Evolutionary conservation across 2,113 vertebrate species (phyloP), one percentile per base, ranked within the genome.

Genomic region (Donacobius atricapilla): DNA sequence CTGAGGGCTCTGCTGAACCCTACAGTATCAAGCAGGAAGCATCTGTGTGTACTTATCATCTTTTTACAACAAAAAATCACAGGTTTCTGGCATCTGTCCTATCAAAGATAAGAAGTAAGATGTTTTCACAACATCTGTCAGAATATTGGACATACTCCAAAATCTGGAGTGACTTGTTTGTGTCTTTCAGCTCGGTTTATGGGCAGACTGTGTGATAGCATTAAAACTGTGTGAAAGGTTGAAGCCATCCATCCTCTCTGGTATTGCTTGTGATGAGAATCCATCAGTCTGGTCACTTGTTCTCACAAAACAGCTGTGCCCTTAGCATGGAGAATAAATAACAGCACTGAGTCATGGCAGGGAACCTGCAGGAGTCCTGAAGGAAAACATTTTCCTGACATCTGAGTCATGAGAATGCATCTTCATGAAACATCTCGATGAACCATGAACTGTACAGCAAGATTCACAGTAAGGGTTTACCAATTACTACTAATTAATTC

Each of bases 1-100:
- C 58, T 13, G 53, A 58, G 50, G 58, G 30, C 47, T 94, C 69
- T 88, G 71, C 89, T 39, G 2, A 64, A 31, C 30, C 44, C 10
- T 53, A 9, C 35, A 53, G 10, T 92, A 90, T 93, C 83, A 81
- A 89, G 57, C 63, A 85, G 77, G 79, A 89, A 78, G 72, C 85
- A 78, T 87, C 88, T 93, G 89, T 86, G 31, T 77, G 63, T 89
- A 35, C 72, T 96, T 95, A 79, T 69, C 63, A 76, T 47, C 14
- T 86, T 69, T 83, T 58, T 66, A 44, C 86, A 91, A 76, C 61
- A 84, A 66, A 77, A 82, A 68, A 45, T 87, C 61, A 64, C 51
- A 37, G 58, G 10, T 94, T 79, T 87, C 57, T 89, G 72, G 22
- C 69, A 81, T 71, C 64, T 69, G 65, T 72, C 42, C 78, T 72